Conservation (phyloP, 2,797 vertebrate genomes). For the Chrysocyon brachyurus region DNA sequence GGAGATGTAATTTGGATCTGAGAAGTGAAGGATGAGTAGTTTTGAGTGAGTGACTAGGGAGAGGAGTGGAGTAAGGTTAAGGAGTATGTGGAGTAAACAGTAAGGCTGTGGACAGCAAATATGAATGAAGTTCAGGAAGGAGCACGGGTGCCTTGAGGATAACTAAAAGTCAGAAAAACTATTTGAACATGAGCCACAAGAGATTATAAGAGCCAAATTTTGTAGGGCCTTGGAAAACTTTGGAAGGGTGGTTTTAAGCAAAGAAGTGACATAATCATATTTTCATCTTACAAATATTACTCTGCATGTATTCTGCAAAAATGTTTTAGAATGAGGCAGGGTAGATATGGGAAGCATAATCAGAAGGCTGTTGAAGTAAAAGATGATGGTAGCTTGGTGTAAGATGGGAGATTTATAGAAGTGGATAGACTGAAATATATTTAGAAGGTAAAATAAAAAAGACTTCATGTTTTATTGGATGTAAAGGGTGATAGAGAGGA, state of each 20-base stretch:
- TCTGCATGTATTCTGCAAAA: neutral
- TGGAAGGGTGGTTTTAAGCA: neutral
- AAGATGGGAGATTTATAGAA: neutral
- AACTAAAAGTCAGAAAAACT: neutral
- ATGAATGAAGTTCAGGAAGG: neutral
- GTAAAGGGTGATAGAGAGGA: neutral
- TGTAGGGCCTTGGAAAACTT: neutral
- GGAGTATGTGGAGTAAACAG: neutral
- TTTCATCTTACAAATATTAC: neutral
- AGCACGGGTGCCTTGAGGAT: neutral
- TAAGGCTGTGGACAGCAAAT: neutral
- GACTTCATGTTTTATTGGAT: neutral
- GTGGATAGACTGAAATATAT: neutral
- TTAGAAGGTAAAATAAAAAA: neutral
- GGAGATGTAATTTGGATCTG: neutral
- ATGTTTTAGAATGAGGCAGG: neutral
- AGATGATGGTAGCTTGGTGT: neutral
- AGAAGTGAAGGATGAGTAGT: neutral
- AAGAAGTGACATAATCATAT: neutral
- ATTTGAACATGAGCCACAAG: neutral
- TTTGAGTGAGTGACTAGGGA: neutral
- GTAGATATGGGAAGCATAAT: neutral
- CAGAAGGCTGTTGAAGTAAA: neutral
- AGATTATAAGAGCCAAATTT: neutral
- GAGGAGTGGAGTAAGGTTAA: neutral